Conservation (phyloP, 2,113 vertebrate species). For the Rhinogobius similis region DNA sequence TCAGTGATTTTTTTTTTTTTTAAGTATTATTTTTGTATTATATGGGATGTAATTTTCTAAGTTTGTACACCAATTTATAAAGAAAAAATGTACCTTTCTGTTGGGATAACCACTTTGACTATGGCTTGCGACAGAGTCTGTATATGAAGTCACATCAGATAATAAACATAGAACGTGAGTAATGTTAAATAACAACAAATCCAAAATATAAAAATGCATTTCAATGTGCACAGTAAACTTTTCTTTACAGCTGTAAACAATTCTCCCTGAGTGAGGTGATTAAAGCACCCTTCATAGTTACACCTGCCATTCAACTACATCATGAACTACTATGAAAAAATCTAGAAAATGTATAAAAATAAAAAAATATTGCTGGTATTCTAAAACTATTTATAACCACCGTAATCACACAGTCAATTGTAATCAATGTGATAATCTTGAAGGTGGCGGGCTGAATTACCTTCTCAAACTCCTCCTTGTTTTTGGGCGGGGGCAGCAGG, state of each 20-base stretch:
- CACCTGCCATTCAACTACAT: slow-evolving; percentile 39
- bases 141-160: slow-evolving; percentile 99
- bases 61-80: slow-evolving; percentile 97
- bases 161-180: slow-evolving; percentile 99
- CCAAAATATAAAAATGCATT: slow-evolving; percentile 96
- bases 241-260: slow-evolving; percentile 83
- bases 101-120: slow-evolving; percentile 99
- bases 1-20: slow-evolving; percentile 80
- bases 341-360: background rate
- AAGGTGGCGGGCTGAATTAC: slow-evolving; percentile 83
- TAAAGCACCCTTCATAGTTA: slow-evolving; percentile 39
- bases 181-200: slow-evolving; percentile 99
- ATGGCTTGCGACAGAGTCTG: slow-evolving; percentile 99
- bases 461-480: slow-evolving; percentile 99
- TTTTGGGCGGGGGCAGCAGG: slow-evolving; percentile 94
- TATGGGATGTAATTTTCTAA: slow-evolving; percentile 89
- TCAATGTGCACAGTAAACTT: slow-evolving; percentile 86
- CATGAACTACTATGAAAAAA: slow-evolving; percentile 20
- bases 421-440: slow-evolving; percentile 42
- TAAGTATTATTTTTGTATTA: slow-evolving; percentile 44
- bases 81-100: slow-evolving; percentile 99
- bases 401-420: slow-evolving; percentile 45
- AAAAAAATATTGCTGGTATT: slow-evolving; percentile 12
- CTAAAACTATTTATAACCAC: slow-evolving; percentile 56
- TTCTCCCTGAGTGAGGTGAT: slow-evolving; percentile 42